Conservation (phyloP, 2,113 vertebrate species). For the Ctenodactylus gundi region DNA sequence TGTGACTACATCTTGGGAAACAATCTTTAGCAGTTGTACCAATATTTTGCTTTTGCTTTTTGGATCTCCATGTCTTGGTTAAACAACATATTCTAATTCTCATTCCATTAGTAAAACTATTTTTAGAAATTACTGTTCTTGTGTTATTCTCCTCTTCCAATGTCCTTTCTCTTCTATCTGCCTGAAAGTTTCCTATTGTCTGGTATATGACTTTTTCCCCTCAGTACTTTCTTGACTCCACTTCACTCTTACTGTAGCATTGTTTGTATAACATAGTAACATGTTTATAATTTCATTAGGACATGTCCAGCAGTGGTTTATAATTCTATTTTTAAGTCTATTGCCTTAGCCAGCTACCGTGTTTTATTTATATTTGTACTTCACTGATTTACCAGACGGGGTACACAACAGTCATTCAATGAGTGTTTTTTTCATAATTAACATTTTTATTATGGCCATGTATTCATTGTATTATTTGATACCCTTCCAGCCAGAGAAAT, state of each 20-base stretch:
- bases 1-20: neutral
- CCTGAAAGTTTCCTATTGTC: neutral
- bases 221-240: neutral
- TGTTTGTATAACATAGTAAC: neutral
- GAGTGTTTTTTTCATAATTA: too few relatives aligned
- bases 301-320: neutral
- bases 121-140: slow-evolving; percentile 7
- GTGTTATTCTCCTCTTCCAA: neutral
- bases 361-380: neutral
- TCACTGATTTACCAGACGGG: neutral
- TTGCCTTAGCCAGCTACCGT: neutral
- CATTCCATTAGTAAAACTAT: neutral
- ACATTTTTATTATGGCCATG: too few relatives aligned
- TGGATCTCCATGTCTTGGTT: slow-evolving; percentile 18
- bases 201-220: neutral
- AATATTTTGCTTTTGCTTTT: slow-evolving; percentile 30
- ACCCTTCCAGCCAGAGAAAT: too few relatives aligned
- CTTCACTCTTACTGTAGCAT: neutral
- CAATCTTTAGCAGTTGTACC: neutral
- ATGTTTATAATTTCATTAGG: neutral
- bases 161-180: neutral
- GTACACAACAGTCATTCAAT: neutral
- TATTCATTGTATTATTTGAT: slow-evolving; percentile 46
- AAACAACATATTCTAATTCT: slow-evolving; percentile 33
- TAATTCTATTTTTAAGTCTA: slow-evolving; percentile 17